Evolutionary conservation across 1,140 invertebrate species (phyloP), one percentile per base, ranked within the genome.

Genomic region (Phthorimaea operculella): DNA sequence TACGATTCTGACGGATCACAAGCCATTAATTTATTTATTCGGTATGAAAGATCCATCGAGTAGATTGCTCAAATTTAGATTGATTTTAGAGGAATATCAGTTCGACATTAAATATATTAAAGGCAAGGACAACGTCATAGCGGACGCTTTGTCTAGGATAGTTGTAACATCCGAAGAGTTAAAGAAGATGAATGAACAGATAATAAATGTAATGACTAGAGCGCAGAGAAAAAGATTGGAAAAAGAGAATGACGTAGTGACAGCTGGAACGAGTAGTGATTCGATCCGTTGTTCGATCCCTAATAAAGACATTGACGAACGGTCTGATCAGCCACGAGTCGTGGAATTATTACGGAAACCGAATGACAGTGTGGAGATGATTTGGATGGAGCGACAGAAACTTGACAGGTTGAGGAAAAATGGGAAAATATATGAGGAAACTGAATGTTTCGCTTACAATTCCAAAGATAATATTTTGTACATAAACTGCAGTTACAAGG

Each of bases 1-100:
- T 11, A 50, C 17, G 1, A 50, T 50, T 10, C 9, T 12, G 11
- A 50, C 48, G 4, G 48, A 50, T 33, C 48, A 50, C n/a, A 50
- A 50, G 11, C 48, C 48, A 4, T 28, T 50, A 28, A 33, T 50
- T 50, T 50, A 50, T 50, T 28, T 50, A 50, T 50, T 50, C 28
- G 11, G 10, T 1, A 21, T 50, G 21, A 28, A 4, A 28, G 14
- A 50, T 50, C 48, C 48, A 1, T 50, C 48, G 7, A 50, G 48
- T 28, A 21, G 21, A 12, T 18, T 50, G 10, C 3, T 28, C 1
- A 50, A 28, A 28, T 50, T 50, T 11, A 21, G 48, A 6, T 14
- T 50, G 3, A 10, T 10, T 5, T 9, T 50, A 12, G 48, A 50
- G 28, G 48, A 50, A 33, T 50, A 50, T 28, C 4, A 50, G 4